Evolutionary conservation across 2,113 vertebrate genomes (phyloP), one percentile per base, ranked within the genome.

Genomic region (Odobenus rosmarus): DNA sequence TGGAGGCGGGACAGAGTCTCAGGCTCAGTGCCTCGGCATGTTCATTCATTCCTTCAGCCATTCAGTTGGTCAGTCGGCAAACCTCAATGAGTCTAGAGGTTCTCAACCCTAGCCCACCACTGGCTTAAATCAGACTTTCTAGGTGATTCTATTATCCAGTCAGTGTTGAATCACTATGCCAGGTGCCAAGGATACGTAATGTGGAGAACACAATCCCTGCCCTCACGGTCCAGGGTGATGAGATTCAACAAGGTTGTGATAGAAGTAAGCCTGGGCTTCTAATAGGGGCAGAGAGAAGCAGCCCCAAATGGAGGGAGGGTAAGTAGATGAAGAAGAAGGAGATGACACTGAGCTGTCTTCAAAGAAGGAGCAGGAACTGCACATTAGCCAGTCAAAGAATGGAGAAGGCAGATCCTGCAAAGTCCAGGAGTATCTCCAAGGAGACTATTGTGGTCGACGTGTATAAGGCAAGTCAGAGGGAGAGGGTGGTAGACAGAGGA

Each of bases 71-170:
- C 42, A 26, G 14, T 62, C 49, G 57, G n/a, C 12, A 76, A 81
- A 39, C 24, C 28, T 90, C 53, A 36, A 28, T 15, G 86, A 82
- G 67, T 51, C 19, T 55, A 92, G 88, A 91, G 39, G 23, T 51
- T 64, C 69, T 97, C 91, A 94, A 61, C 7, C 4, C 53, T 80
- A 42, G 23, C 33, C 79, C 6, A 87, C 74, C 23, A 55, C 57
- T 72, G 64, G 84, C 62, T 51, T 74, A 33, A 83, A 93, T 74
- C n/a, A 86, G 46, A 91, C 31, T 88, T 91, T 90, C 90, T 81
- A 26, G 69, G 36, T 36, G 12, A 93, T 46, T 71, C 16, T 67
- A 7, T 84, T 4, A 74, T 1, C 2, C 3, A 33, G 36, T 61
- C 39, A 49, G 42, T 7, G 26, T 42, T 59, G 53, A 91, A 57